Evolutionary conservation across 2,797 vertebrate species (phyloP).

Genomic region (Phrynocephalus vlangalii): DNA sequence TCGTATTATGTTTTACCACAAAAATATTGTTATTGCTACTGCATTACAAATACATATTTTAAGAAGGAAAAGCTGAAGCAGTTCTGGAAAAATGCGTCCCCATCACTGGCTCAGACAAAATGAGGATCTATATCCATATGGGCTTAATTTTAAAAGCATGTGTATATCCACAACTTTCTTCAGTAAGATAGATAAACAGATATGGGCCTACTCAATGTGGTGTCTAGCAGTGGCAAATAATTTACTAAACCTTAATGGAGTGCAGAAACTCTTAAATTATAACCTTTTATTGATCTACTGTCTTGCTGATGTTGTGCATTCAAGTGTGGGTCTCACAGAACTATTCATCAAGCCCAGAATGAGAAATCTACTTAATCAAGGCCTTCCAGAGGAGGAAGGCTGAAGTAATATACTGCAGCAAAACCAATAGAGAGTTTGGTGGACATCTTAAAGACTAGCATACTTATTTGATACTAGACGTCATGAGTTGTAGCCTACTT

Average conservation of each 20-base stretch:
- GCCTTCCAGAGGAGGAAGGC: too few relatives aligned
- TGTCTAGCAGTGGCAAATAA: neutral
- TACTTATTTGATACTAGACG: neutral
- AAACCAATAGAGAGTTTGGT: neutral
- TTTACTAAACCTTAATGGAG: neutral
- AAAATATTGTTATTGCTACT: slow-evolving; percentile 43
- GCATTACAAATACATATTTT: slow-evolving; percentile 45
- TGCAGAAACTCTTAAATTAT: neutral
- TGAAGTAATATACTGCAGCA: too few relatives aligned
- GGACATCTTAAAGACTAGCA: too few relatives aligned
- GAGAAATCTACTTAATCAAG: neutral
- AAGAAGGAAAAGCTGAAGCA: slow-evolving; percentile 34
- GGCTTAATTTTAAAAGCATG: slow-evolving; percentile 24
- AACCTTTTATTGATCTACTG: neutral
- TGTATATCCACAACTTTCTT: neutral
- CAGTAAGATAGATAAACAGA: slow-evolving; percentile 7
- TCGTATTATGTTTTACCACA: slow-evolving; percentile 32
- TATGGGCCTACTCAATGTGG: neutral
- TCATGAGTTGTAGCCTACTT: neutral
- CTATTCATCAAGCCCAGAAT: neutral
- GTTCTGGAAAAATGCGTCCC: slow-evolving; percentile 29
- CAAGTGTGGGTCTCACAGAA: neutral
- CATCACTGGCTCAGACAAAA: slow-evolving; percentile 23
- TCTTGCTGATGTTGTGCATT: neutral
- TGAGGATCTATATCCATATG: slow-evolving; percentile 38